Evolutionary conservation across 2,797 vertebrate genomes (phyloP).

Genomic region (Notamacropus eugenii): DNA sequence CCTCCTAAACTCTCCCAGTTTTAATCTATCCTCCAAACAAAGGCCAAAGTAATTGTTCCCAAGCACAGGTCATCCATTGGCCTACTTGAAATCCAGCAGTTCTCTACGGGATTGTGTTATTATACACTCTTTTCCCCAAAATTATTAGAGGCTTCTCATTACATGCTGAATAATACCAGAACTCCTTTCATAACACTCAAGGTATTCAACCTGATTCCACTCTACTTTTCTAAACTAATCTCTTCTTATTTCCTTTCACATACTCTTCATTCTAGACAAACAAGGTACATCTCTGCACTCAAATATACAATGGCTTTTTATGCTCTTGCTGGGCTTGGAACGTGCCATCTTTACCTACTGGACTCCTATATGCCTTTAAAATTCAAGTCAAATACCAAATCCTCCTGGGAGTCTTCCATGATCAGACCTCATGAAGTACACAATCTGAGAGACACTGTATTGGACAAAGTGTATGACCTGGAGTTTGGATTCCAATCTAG

Average conservation of each 20-base stretch:
- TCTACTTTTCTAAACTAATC: neutral
- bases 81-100: neutral
- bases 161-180: neutral
- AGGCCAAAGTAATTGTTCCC: neutral
- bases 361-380: neutral
- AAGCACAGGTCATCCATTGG: neutral
- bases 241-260: neutral
- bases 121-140: too few species aligned
- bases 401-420: neutral
- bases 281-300: neutral
- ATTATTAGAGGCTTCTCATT: neutral
- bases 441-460: neutral
- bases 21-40: neutral
- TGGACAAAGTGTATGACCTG: neutral
- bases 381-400: neutral
- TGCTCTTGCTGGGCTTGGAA: neutral
- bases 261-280: neutral
- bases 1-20: neutral
- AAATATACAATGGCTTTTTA: neutral
- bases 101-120: neutral
- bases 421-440: neutral
- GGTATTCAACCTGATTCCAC: neutral
- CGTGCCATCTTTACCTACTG: too few species aligned
- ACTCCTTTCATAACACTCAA: neutral
- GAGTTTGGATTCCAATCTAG: neutral